Base-by-base conservation (phyloP, 2,797 vertebrate genomes). In the Syngnathus rostellatus region DNA sequence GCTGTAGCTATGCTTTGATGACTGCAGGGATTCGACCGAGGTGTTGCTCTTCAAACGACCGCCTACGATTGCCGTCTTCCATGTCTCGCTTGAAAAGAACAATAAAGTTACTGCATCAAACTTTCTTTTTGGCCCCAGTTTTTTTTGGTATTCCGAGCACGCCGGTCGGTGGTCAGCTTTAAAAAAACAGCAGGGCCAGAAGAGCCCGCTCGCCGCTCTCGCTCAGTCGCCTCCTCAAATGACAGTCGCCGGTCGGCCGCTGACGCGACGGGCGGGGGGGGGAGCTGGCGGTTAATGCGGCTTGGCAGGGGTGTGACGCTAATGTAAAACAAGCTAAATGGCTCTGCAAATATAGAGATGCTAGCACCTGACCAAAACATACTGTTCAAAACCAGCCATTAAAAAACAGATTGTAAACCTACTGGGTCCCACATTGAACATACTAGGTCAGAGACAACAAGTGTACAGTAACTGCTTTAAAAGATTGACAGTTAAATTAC, bases 1-100 rank as follows among this genome's bases (percentile, higher is more conserved):
- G 97, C 96, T 99, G 95, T 97, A 96, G 96, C 95, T 97, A 94
- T 96, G 95, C 94, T 95, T 98, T 98, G 95, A 97, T 94, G 87
- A 93, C 96, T 88, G 89, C 95, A 83, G 83, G 90, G 31, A 31
- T 93, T 71, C 69, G 48, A 74, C 51, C 70, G 70, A 64, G 68
- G 61, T 62, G 68, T 68, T 62, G 38, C 51, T 71, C 69, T 41
- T 53, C 37, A 62, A 53, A 64, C 69, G 70, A 77, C 68, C 67
- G 72, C 72, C 25, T 55, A 57, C 69, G 70, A 77, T 59, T 84
- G 73, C 76, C 40, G 68, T 81, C 77, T 78, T 74, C 59, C 70
- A 61, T 83, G 80, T 82, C 46, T 75, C 2, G 38, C 72, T 66
- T 80, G 76, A 62, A 79, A 62, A 21, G 85, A 88, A 84, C 84